Base-by-base conservation (phyloP, 1,140 invertebrate genomes). In the Parasteatoda tepidariorum region DNA sequence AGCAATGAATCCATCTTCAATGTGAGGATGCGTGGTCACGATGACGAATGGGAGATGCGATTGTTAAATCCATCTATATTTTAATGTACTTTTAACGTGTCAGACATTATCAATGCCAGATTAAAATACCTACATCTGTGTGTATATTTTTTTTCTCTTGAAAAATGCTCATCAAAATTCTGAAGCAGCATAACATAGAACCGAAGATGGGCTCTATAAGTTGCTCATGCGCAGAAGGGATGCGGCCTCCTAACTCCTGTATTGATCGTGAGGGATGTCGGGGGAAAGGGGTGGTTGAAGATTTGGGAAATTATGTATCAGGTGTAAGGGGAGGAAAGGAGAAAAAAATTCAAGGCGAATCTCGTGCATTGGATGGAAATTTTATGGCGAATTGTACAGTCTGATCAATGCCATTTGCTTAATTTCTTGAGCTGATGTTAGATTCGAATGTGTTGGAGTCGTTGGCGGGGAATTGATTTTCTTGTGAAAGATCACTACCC, bases 221-320 rank as follows among this genome's bases (percentile, higher is more conserved):
- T 9, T 13, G 41, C 48, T 62, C 76, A 68, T 68, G 76, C 76
- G 76, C 62, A n/a, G 76, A 54, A 11, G 2, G n/a, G 28, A 22
- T 28, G 62, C 13, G 48, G 66, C 7, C 26, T 22, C 7, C n/a
- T 9, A 48, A 48, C 38, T 48, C 38, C 57, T 30, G 48, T 75
- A 75, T 75, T 62, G 73, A 75, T 75, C 73, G 54, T 9, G 18
- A 9, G 55, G 67, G 67, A 31, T 70, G 48, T 54, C 59, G 28
- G 70, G 57, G 18, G 54, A 38, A 57, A 34, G n/a, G 24, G 54
- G 30, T 13, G 33, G 68, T 15, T 9, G 57, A n/a, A 59, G 57
- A 59, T 22, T 26, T 26, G 24, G 57, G n/a, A 59, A 22, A 7
- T 22, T 59, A 18, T 9, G 57, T 2, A 11, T n/a, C 9, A 5